These are phyloP conservation scores for Mionectes macconnelli DNA, from an alignment of 2,113 vertebrate species.

Conservation along the genomic window DNA sequence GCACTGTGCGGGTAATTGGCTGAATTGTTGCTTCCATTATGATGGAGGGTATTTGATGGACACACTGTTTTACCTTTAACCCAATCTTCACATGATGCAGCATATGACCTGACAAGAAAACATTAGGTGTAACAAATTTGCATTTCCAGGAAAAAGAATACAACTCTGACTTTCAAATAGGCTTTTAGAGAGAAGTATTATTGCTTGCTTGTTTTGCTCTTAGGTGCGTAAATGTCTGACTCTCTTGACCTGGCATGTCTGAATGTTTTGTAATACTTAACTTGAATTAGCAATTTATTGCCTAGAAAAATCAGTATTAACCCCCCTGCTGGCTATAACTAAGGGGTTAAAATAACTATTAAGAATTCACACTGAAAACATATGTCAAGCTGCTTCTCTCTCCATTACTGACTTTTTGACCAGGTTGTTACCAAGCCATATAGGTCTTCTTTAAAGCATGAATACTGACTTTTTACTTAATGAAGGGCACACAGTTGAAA, in stretches of 20 bases:
- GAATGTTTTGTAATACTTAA: slow-evolving; percentile 80
- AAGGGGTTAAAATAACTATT: slow-evolving; percentile 65
- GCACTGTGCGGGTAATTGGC: slow-evolving; percentile 95
- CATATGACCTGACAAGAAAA: slow-evolving; percentile 90
- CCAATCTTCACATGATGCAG: slow-evolving; percentile 96
- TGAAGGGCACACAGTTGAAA: not conserved
- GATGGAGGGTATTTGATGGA: slow-evolving; percentile 93
- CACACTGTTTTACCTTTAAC: slow-evolving; percentile 93
- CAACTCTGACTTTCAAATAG: slow-evolving; percentile 71
- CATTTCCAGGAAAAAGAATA: slow-evolving; percentile 57
- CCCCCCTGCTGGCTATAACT: slow-evolving; percentile 25
- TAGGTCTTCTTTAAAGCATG: not conserved
- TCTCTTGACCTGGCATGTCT: slow-evolving; percentile 73
- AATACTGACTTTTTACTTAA: not conserved
- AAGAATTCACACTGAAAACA: slow-evolving; percentile 41
- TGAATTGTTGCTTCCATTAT: slow-evolving; percentile 92
- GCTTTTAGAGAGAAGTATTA: slow-evolving; percentile 61
- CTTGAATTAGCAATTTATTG: slow-evolving; percentile 72
- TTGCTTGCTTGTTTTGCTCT: slow-evolving; percentile 71
- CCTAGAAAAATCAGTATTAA: slow-evolving; percentile 66
- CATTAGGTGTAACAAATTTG: slow-evolving; percentile 56
- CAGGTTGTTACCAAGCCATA: not conserved
- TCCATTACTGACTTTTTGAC: slow-evolving; percentile 5
- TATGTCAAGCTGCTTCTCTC: slow-evolving; percentile 8
- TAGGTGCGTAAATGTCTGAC: slow-evolving; percentile 69